Evolutionary conservation across 2,797 vertebrate species (phyloP).

Genomic region (Myotis myotis): DNA sequence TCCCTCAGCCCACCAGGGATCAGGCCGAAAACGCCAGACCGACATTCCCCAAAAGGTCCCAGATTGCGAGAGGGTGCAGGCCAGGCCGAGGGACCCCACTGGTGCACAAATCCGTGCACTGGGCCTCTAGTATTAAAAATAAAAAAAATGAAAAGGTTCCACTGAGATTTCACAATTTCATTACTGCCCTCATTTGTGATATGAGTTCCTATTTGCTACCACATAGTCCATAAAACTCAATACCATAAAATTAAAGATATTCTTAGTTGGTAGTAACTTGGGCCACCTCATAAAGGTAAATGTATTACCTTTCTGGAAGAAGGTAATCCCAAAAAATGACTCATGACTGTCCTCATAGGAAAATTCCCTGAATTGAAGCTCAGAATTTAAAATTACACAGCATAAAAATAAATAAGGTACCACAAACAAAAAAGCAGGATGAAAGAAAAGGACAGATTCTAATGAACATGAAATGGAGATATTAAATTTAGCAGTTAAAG

Average conservation of each 20-base stretch:
- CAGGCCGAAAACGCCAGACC: too few species aligned
- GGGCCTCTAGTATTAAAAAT: too few species aligned
- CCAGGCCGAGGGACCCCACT: too few species aligned
- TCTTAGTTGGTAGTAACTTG: constrained; percentile 9
- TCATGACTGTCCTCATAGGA: not conserved
- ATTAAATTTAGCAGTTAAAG: not conserved
- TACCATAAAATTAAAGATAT: constrained; percentile 17
- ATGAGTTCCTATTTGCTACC: not conserved
- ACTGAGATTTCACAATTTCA: not conserved
- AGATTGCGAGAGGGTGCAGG: too few species aligned
- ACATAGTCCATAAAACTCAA: not conserved
- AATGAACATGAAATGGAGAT: not conserved
- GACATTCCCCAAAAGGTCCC: too few species aligned
- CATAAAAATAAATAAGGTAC: not conserved
- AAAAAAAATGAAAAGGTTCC: not conserved
- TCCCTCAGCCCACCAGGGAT: too few species aligned
- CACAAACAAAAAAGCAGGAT: constrained; percentile 1
- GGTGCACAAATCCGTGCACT: too few species aligned
- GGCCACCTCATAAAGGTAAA: not conserved
- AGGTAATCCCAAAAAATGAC: not conserved
- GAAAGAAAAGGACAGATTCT: not conserved
- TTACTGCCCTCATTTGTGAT: not conserved
- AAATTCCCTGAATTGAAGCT: constrained; percentile 14
- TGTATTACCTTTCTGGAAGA: not conserved
- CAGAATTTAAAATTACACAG: not conserved